Evolutionary conservation across 2,113 vertebrate species (phyloP).

Genomic region (Ptilonorhynchus violaceus): DNA sequence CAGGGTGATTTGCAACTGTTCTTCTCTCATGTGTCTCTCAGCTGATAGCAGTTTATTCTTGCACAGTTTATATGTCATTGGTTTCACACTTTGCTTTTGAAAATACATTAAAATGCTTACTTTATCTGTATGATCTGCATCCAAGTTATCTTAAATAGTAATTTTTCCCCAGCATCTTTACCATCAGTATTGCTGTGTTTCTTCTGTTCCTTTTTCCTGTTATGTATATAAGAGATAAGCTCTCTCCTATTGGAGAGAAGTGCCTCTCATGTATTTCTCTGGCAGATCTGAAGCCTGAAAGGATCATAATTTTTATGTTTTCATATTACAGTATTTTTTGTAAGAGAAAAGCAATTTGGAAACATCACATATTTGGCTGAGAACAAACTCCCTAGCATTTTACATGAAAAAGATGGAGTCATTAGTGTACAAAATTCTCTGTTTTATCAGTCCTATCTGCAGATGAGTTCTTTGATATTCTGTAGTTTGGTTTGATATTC

Average conservation of each 20-base stretch:
- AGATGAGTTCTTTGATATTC: not conserved
- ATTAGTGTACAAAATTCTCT: not conserved
- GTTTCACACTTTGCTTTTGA: not conserved
- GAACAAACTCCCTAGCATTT: not conserved
- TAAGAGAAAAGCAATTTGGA: not conserved
- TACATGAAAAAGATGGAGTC: not conserved
- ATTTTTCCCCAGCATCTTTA: not conserved
- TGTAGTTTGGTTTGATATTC: not conserved
- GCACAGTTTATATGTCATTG: not conserved
- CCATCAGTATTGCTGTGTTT: not conserved
- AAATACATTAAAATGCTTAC: not conserved
- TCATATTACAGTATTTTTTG: not conserved
- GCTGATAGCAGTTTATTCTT: not conserved
- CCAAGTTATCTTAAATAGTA: not conserved
- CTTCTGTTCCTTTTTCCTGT: not conserved
- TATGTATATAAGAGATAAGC: not conserved
- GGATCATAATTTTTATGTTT: not conserved
- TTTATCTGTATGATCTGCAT: not conserved
- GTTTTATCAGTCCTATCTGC: not conserved
- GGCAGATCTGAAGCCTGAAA: not conserved
- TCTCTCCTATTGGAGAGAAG: not conserved
- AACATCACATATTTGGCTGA: not conserved
- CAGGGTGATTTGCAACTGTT: not conserved
- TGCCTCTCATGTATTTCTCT: not conserved
- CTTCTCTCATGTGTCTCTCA: not conserved